These are phyloP conservation scores for Zosterops pallidus DNA, from an alignment of 2,113 vertebrate species.

Conservation along the genomic window DNA sequence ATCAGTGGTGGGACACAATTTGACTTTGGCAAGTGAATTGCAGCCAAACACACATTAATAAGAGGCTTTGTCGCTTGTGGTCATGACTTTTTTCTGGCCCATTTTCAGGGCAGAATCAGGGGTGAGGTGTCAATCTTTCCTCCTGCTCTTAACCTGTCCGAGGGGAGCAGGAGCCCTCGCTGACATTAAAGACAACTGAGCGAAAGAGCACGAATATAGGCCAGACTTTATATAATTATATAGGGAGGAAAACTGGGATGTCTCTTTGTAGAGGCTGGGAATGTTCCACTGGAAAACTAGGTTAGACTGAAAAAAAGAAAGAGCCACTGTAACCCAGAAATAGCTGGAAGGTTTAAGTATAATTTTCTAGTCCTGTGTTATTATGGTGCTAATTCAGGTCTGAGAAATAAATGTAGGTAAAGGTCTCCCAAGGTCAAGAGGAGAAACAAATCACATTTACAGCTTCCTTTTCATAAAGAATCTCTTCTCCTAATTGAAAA, in stretches of 20 bases:
- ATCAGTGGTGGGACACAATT: background rate
- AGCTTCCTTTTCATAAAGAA: background rate
- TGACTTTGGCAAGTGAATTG: background rate
- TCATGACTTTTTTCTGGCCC: background rate
- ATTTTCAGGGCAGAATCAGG: background rate
- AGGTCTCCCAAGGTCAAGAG: conserved; percentile 51
- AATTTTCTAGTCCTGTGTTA: conserved; percentile 57
- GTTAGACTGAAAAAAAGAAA: conserved; percentile 64
- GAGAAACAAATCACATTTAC: conserved; percentile 2
- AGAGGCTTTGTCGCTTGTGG: background rate
- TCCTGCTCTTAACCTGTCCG: background rate
- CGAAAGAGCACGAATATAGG: conserved; percentile 10
- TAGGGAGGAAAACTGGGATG: conserved; percentile 40
- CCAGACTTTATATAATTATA: conserved; percentile 57
- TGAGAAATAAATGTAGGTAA: conserved; percentile 59
- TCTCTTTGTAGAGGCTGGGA: conserved; percentile 54
- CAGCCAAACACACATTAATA: background rate
- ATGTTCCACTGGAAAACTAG: conserved; percentile 64
- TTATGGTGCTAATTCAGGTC: conserved; percentile 61
- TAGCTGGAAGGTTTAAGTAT: conserved; percentile 61
- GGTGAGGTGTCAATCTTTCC: background rate
- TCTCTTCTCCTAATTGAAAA: background rate
- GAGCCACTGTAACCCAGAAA: conserved; percentile 60
- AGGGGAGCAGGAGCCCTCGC: background rate
- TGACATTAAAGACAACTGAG: background rate